These are phyloP conservation scores for Pachyrhynchus sulphureomaculatus DNA, from an alignment of 1,140 invertebrate species.

Conservation along the genomic window DNA sequence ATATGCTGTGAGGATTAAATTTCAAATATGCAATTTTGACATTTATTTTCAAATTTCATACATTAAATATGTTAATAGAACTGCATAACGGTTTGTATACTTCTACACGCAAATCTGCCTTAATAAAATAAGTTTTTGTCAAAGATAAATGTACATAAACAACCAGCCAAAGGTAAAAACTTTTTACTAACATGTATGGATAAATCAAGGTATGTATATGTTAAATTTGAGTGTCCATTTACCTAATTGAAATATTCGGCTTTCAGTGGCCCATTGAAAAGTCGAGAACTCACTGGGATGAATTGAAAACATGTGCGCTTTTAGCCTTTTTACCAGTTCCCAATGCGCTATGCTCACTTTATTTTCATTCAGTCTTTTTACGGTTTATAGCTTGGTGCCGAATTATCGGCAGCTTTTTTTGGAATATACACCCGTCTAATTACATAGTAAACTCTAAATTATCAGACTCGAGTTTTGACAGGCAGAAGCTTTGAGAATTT, in stretches of 20 bases:
- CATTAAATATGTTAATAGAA: no score
- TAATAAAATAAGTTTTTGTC: no score
- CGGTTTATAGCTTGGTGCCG: slow-evolving; percentile 6
- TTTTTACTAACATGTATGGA: background rate
- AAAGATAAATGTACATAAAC: no score
- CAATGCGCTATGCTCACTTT: slow-evolving; percentile 25
- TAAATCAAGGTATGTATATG: slow-evolving; percentile 21
- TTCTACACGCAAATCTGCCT: no score
- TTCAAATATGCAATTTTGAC: no score
- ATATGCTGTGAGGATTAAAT: no score
- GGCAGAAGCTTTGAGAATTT: slow-evolving; percentile 1
- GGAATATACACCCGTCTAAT: slow-evolving; percentile 18
- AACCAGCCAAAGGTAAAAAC: no score
- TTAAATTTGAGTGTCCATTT: slow-evolving; percentile 47
- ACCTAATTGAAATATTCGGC: slow-evolving; percentile 49
- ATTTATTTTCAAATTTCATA: no score
- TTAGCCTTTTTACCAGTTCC: slow-evolving; percentile 28
- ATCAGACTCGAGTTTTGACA: slow-evolving; percentile 4
- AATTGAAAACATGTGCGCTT: slow-evolving; percentile 44
- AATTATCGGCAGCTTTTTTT: slow-evolving; percentile 27
- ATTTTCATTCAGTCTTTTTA: slow-evolving; percentile 24
- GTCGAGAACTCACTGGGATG: slow-evolving; percentile 43
- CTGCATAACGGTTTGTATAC: no score
- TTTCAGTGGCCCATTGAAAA: slow-evolving; percentile 45
- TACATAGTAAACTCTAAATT: slow-evolving; percentile 19